Conservation (phyloP, 2,113 vertebrate species). For the cattle (Bos taurus) region ARS-UCD2.0 NC_037343.1:77332001-77332500, state of each 20-base stretch:
- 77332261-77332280: background rate
- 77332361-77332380: background rate
- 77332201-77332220: background rate
- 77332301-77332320: background rate
- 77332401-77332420: background rate
- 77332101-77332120: background rate
- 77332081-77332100: background rate
- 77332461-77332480: background rate
- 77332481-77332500: fast-evolving
- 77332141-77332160: background rate
- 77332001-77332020: background rate
- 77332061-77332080: background rate
- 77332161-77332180: background rate
- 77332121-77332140: background rate
- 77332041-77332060: background rate
- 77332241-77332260: background rate
- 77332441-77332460: background rate
- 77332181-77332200: background rate
- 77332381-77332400: background rate
- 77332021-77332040: background rate
- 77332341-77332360: background rate
- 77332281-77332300: background rate
- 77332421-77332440: background rate
- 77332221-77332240: background rate
- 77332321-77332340: background rate